phyloP scores from a whole-genome alignment of 2,888 invertebrate genomes.

The Timema podura region DNA sequence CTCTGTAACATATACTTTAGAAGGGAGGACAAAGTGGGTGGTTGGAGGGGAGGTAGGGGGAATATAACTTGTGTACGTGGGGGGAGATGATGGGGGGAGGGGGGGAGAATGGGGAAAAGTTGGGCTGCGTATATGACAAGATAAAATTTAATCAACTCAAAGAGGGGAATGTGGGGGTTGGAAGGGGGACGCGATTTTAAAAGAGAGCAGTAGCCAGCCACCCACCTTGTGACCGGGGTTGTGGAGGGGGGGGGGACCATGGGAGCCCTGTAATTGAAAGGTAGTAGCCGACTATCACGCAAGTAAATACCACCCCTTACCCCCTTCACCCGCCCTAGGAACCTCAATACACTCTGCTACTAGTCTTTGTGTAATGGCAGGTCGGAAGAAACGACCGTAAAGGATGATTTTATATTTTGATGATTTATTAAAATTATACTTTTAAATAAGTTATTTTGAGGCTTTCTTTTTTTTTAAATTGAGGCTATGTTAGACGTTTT shows the following conservation, averaged over 20 bases:
- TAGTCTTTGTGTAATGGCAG: no score
- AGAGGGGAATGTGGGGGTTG: background rate
- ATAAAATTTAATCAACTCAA: conserved; percentile 7
- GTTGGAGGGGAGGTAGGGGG: background rate
- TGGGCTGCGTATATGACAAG: conserved; percentile 5
- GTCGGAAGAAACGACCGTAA: no score
- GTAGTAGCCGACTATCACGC: background rate
- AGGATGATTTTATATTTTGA: no score
- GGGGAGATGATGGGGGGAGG: background rate
- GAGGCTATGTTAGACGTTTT: no score
- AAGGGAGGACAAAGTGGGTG: background rate
- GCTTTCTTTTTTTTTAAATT: no score
- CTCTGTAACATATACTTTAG: conserved; percentile 5
- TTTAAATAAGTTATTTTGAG: no score
- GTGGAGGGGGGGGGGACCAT: background rate
- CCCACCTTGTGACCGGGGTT: background rate
- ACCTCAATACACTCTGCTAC: no score
- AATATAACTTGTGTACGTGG: no score
- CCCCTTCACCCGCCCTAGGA: background rate
- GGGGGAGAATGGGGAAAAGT: conserved; percentile 4
- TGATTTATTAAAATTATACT: no score
- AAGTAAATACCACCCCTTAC: conserved; percentile 2
- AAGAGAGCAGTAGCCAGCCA: background rate
- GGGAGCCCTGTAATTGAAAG: background rate
- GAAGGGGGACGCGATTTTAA: background rate